These are phyloP conservation scores for Anhinga anhinga DNA, from an alignment of 2,113 vertebrate genomes.

Conservation along the genomic window DNA sequence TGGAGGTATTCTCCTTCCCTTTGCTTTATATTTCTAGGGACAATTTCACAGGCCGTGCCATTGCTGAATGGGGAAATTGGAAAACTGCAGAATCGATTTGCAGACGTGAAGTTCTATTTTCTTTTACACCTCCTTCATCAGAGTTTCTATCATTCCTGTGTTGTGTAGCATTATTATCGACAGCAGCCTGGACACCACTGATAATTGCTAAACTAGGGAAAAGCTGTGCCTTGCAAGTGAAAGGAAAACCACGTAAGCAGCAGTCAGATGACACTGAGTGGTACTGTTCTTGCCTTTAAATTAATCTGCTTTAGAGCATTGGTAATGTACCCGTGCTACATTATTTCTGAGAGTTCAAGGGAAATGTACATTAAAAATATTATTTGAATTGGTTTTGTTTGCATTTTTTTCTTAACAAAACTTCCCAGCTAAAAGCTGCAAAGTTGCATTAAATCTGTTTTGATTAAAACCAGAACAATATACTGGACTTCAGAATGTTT, in stretches of 20 bases:
- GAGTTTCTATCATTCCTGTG: constrained; percentile 71
- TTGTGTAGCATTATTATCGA: constrained; percentile 71
- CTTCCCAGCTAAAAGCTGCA: not conserved
- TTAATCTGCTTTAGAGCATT: not conserved
- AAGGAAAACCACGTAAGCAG: not conserved
- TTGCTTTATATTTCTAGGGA: constrained; percentile 78
- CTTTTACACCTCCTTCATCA: constrained; percentile 78
- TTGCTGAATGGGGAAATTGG: constrained; percentile 82
- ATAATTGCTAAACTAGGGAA: constrained; percentile 67
- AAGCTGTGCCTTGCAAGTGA: constrained; percentile 26
- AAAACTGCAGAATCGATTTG: constrained; percentile 87
- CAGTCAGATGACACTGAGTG: not conserved
- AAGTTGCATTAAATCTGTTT: not conserved
- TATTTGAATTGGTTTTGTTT: not conserved
- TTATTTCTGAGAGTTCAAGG: not conserved
- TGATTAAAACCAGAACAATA: not conserved
- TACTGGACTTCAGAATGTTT: not conserved
- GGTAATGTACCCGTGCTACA: not conserved
- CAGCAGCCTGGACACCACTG: constrained; percentile 63
- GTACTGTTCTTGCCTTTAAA: not conserved
- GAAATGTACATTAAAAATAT: not conserved
- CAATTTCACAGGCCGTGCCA: constrained; percentile 86
- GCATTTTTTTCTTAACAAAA: not conserved
- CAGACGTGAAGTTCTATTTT: constrained; percentile 86
- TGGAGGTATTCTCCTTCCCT: constrained; percentile 70